Base-by-base conservation (phyloP, 2,888 invertebrate genomes). In the Quadroppia sp. region DNA sequence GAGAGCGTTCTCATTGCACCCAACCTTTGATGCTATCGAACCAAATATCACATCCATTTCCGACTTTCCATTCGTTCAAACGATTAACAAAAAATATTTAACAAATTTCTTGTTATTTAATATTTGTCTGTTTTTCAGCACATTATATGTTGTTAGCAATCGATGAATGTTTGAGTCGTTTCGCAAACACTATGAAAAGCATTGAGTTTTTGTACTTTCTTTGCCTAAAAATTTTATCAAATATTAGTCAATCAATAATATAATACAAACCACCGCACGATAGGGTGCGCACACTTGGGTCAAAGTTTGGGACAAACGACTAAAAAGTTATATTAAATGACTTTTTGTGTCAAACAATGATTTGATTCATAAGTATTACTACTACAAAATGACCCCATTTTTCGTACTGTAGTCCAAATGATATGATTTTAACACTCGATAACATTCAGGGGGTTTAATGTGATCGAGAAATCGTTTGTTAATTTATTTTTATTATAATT, bases 161-260 rank as follows among this genome's bases (percentile, higher is more conserved):
- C 32, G 61, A 61, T 32, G 61, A n/a, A 15, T 61, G 32, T 32
- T 30, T 61, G 7, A 1, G 32, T 32, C 32, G 4, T 6, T 32
- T 32, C n/a, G 32, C 17, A 3, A 17, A 61, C 32, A 6, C 30
- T 61, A 61, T 61, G 32, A 61, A 32, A 17, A 32, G 45, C 17
- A 30, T 17, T 32, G 17, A 32, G 32, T 61, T 61, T n/a, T 32
- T 61, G 32, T n/a, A 32, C 61, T 61, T 61, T n/a, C 20, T 32
- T 32, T 32, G 32, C n/a, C n/a, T 17, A 15, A n/a, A 61, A 56
- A 28, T 45, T 13, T 61, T 61, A 61, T 17, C 61, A 61, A 25
- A 61, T 30, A 32, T 61, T 7, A 30, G 13, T 61, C 30, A 61
- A 61, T 61, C 61, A 32, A 61, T 61, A 61, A 25, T 32, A n/a